Percentiles rank a stretch among this genome's conserved stretches.
phyloP scores from a whole-genome alignment of 2,888 invertebrate genomes.

The Cryptosula pallasiana region DNA sequence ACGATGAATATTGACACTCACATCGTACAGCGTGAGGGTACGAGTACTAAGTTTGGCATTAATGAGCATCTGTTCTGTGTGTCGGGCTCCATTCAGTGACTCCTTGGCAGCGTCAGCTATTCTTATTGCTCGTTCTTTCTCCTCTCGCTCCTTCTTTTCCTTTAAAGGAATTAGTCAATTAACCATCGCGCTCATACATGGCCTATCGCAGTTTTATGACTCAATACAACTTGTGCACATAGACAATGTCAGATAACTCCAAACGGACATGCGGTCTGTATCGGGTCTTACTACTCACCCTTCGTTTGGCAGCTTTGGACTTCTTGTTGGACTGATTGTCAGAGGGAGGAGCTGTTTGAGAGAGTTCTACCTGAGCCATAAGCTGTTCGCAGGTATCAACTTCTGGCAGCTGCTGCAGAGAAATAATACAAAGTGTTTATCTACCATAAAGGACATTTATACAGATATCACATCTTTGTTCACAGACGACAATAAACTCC shows the following conservation, averaged over 20 bases:
- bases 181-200: too few relatives aligned
- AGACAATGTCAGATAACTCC: too few relatives aligned
- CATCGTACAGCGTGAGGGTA: conserved; percentile 23
- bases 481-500: too few relatives aligned
- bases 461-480: too few relatives aligned
- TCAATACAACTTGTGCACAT: too few relatives aligned
- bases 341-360: background rate
- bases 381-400: background rate
- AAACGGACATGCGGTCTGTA: too few relatives aligned
- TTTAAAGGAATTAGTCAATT: too few relatives aligned
- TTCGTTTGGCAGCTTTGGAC: conserved; percentile 20
- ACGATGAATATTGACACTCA: too few relatives aligned
- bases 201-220: too few relatives aligned
- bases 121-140: conserved; percentile 1
- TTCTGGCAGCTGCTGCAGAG: background rate
- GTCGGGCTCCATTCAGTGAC: background rate
- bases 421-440: too few relatives aligned
- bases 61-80: conserved; percentile 24
- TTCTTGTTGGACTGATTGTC: conserved; percentile 4
- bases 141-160: conserved; percentile 19
- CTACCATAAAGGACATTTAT: background rate
- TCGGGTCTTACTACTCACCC: conserved; percentile 4
- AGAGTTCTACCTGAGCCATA: background rate
- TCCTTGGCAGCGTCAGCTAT: background rate
- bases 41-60: conserved; percentile 24